These are phyloP conservation scores for Epistrophella euchroma DNA, from an alignment of 2,888 invertebrate genomes.

Conservation along the genomic window DNA sequence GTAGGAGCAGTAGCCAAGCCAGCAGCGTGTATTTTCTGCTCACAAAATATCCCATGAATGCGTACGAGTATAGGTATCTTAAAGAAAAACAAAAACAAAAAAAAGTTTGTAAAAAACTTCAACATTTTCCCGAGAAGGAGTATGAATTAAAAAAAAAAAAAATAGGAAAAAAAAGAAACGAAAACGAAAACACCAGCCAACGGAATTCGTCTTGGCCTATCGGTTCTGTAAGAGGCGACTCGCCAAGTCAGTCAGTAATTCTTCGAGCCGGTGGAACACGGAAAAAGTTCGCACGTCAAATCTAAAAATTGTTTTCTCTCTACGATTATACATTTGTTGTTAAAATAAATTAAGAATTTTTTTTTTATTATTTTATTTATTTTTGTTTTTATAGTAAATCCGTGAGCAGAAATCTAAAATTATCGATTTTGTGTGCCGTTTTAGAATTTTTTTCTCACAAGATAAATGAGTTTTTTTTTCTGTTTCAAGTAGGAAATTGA, in stretches of 20 bases:
- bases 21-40: constrained; percentile 35
- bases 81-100: constrained; percentile 28
- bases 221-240: constrained; percentile 61
- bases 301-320: constrained; percentile 2
- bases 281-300: constrained; percentile 75
- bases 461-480: background rate
- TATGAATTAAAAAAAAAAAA: constrained; percentile 33
- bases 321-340: constrained; percentile 39
- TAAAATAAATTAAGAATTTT: constrained; percentile 36
- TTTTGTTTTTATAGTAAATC: constrained; percentile 47
- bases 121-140: constrained; percentile 70
- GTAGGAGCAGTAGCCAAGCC: background rate
- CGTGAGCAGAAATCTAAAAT: constrained; percentile 72
- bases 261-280: constrained; percentile 70
- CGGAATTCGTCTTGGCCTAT: constrained; percentile 67
- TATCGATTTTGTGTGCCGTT: constrained; percentile 55
- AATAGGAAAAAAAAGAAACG: constrained; percentile 3
- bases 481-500: constrained; percentile 14
- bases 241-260: constrained; percentile 75
- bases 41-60: constrained; percentile 66
- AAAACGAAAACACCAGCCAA: constrained; percentile 47
- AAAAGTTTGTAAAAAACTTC: constrained; percentile 55
- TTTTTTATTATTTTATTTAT: constrained; percentile 14
- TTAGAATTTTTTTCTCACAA: constrained; percentile 24
- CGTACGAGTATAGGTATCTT: constrained; percentile 49